Percentiles rank a stretch among this genome's conserved stretches.
Evolutionary conservation across 2,113 vertebrate species (phyloP).

Genomic region (Corvus moneduloides): DNA sequence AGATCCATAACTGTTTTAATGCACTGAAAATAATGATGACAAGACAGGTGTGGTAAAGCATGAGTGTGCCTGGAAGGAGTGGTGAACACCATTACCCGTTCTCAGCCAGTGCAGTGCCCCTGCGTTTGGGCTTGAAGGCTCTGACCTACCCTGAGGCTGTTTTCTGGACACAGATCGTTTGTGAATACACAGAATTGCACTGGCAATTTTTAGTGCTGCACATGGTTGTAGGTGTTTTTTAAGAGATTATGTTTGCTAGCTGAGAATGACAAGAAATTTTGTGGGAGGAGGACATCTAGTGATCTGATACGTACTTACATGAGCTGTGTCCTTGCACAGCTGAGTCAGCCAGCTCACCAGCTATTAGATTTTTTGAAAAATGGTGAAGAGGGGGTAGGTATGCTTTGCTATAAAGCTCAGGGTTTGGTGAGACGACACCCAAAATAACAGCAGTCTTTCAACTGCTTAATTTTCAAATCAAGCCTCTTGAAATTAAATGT

Average conservation of each 20-base stretch:
- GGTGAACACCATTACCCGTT: neutral
- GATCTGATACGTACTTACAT: neutral
- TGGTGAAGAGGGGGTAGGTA: neutral
- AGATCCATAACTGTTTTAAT: neutral
- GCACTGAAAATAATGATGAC: neutral
- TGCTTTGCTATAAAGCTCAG: neutral
- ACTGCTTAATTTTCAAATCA: neutral
- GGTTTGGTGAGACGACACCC: neutral
- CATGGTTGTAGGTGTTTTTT: neutral
- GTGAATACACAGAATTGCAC: neutral
- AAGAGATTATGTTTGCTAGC: neutral
- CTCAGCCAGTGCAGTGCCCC: fast-evolving
- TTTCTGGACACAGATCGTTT: fast-evolving
- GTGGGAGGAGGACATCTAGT: conserved; percentile 62
- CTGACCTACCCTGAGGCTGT: neutral
- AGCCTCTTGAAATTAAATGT: neutral
- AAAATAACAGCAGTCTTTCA: neutral
- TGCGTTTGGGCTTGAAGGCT: neutral
- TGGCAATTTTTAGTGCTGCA: neutral
- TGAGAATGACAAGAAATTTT: neutral
- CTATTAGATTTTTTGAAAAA: neutral
- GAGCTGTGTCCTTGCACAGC: neutral
- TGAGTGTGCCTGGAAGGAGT: neutral
- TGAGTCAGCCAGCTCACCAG: neutral
- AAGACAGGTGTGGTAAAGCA: neutral